Evolutionary conservation across 1,140 invertebrate genomes (phyloP), one percentile per base, ranked within the genome.

Genomic region (Sitobion miscanthi): DNA sequence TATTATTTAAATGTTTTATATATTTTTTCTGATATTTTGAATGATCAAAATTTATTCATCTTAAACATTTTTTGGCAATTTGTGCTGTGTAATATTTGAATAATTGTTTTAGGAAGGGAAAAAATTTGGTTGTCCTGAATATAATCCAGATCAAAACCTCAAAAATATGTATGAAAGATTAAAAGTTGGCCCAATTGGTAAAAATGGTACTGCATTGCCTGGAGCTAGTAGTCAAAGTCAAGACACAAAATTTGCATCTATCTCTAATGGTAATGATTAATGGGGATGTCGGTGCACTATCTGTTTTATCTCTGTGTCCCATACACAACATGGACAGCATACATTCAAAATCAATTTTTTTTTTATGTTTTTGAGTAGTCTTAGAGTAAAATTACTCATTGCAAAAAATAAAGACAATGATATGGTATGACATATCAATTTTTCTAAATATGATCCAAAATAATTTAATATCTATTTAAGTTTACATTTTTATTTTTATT

Each of bases 71-170:
- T 85, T 42, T 42, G 7, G 23, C 9, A 42, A 35, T 35, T 54
- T 23, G 14, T 88, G 17, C 38, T 88, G 2, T 35, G 4, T 90
- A 30, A 42, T 90, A 45, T 62, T 62, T 90, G 11, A 38, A 23
- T 23, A 8, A 23, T 38, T 93, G n/a, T 85, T 93, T 93, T 86
- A 93, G 91, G 82, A 93, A 30, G 25, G 7, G 21, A 42, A 85
- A 45, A 42, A 8, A 57, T 45, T 42, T 85, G 49, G 38, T 5
- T 93, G 91, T 42, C 91, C 91, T 57, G 9, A 42, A 45, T 93
- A 38, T 42, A 83, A 86, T 57, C 82, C 91, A 30, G 35, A 93
- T 1, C 91, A 93, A 93, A 93, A 82, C 21, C 49, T 93, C 85
- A 35, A 93, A 42, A 2, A n/a, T 93, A 93, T 93, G 91, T 45